Base-by-base conservation (phyloP, 2,797 vertebrate species). In the Crax fasciolata region DNA sequence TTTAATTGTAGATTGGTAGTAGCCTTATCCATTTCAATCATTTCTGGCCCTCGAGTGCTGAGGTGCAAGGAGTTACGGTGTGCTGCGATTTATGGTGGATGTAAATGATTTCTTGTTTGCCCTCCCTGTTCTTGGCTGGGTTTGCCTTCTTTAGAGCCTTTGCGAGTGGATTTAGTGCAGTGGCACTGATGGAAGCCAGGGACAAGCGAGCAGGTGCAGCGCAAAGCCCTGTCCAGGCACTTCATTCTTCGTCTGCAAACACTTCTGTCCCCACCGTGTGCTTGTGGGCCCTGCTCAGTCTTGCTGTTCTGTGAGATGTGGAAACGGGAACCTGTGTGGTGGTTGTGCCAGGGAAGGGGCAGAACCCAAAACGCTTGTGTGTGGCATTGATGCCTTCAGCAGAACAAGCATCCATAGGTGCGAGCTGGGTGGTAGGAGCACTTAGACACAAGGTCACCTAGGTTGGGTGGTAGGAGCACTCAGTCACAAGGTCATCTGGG, bases 161-260 rank as follows among this genome's bases (percentile, higher is more conserved):
- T 39, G 63, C 0, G 77, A 71, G 74, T 61, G 87, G 62, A 94
- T 96, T 96, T 94, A 91, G 92, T 86, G 87, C 76, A 24, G 80
- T 93, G 93, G 90, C 86, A 84, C 94, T 95, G 95, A 95, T 89
- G 78, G 92, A 95, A 94, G 80, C 88, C 92, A 92, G 94, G 90
- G 74, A 49, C 80, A 74, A 28, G 86, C 0, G 4, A 76, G 90
- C 92, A 96, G 95, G 95, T 93, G 93, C 93, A 93, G 12, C 0
- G 8, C 82, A 72, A n/a, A 90, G 82, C 73, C 57, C 44, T 16
- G 30, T 46, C 52, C 52, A 10, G 61, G 44, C 88, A 23, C 84
- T 72, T 57, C 63, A 12, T 71, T 79, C 84, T 35, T 63, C 4
- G 9, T 82, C 93, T 70, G 52, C 87, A 24, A 11, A 59, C 75